Base-by-base conservation (phyloP, 2,797 vertebrate species). In the Peromyscus melanophrys region DNA sequence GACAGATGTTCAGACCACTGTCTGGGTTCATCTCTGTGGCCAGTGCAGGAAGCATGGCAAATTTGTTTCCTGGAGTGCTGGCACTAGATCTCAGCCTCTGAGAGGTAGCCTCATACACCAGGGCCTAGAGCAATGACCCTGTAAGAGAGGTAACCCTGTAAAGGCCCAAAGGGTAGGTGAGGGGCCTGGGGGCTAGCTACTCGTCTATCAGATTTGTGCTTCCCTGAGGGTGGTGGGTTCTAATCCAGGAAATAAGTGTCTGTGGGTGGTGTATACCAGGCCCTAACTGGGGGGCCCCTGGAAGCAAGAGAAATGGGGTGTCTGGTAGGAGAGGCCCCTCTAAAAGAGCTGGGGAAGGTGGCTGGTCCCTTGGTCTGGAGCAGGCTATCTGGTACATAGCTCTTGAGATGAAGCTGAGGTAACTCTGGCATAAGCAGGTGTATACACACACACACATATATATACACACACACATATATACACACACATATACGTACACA, bases 41-140 rank as follows among this genome's bases (percentile, higher is more conserved):
- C 91, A 25, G 9, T 49, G 31, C 0, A 55, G 78, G 83, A n/a
- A 84, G 9, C 40, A 4, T 0, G 0, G 77, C 9, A 40, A 16
- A 55, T 67, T 61, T 77, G 29, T 77, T 83, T 52, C 49, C 12
- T 31, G 37, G 77, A 49, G 29, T 65, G 31, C 19, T 67, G 63
- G 21, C 9, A 8, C 43, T 21, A 77, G 34, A 49, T 11, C 29
- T 0, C 17, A n/a, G 46, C 3, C 4, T 0, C 85, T 1, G 37
- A 61, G 27, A 12, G 12, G 12, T 69, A 69, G n/a, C 71, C 31
- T 55, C 1, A 8, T 63, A 71, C 73, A 16, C 49, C 2, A 21
- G 67, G 13, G 6, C n/a, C 52, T 37, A 61, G 10, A 77, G 40
- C 17, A 34, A 3, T 43, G 29, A 9, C 71, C 6, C 16, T 29